Evolutionary conservation across 2,888 invertebrate species (phyloP).

Genomic region (Miltochrista miniata): DNA sequence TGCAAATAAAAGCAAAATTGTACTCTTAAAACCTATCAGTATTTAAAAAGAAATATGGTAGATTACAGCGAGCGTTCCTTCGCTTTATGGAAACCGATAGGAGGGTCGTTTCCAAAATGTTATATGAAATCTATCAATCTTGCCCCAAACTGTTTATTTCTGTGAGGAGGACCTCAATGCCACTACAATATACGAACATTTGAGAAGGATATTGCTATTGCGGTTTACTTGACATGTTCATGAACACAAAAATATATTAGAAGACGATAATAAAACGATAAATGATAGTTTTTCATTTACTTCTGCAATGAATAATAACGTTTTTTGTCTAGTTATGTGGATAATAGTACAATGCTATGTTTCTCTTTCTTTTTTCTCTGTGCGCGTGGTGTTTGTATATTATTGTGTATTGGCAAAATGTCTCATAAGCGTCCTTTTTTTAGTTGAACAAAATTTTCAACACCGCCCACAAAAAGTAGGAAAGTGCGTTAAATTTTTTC

Average conservation of each 20-base stretch:
- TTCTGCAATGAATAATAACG: neutral
- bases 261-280: neutral
- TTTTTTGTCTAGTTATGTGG: neutral
- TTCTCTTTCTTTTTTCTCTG: no score
- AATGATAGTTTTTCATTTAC: neutral
- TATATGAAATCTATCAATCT: conserved; percentile 14
- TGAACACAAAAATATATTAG: neutral
- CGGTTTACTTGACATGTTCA: neutral
- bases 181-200: conserved; percentile 3
- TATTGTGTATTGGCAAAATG: no score
- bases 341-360: no score
- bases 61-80: neutral
- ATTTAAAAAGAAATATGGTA: neutral
- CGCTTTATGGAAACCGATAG: neutral
- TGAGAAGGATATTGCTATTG: conserved; percentile 1
- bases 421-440: no score
- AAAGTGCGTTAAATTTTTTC: no score
- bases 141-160: conserved; percentile 5
- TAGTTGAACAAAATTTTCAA: no score
- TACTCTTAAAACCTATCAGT: neutral
- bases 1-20: no score
- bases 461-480: no score
- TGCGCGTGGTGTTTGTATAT: no score
- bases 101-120: neutral
- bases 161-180: neutral